Percentiles rank a stretch among this genome's conserved stretches.
These are phyloP conservation scores for Callionymus lyra DNA, from an alignment of 2,113 vertebrate species.

Conservation along the genomic window DNA sequence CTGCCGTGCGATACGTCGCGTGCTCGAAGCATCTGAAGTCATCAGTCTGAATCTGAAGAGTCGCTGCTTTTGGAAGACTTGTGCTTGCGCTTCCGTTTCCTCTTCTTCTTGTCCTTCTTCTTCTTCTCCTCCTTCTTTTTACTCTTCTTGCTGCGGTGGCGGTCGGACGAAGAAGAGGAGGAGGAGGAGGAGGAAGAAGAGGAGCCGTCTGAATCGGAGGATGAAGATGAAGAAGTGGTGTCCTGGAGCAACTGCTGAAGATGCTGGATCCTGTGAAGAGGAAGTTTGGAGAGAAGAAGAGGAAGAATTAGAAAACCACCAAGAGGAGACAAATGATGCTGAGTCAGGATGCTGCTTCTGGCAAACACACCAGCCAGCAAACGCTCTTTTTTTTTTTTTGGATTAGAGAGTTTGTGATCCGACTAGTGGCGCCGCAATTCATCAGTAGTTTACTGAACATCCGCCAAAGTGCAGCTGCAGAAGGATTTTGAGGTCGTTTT, in stretches of 20 bases:
- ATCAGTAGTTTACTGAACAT: too few relatives aligned
- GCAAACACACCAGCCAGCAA: neutral
- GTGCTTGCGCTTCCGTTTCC: constrained; percentile 66
- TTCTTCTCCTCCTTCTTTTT: constrained; percentile 63
- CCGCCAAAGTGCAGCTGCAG: too few relatives aligned
- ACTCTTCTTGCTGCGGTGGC: constrained; percentile 51
- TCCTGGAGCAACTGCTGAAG: constrained; percentile 85
- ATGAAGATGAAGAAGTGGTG: constrained; percentile 75
- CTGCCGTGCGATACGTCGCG: neutral
- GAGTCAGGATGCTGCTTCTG: neutral
- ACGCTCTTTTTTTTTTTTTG: too few relatives aligned
- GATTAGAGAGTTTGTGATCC: too few relatives aligned
- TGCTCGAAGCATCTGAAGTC: neutral
- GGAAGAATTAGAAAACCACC: constrained; percentile 1
- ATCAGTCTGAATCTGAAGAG: constrained; percentile 69
- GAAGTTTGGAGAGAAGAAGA: constrained; percentile 1
- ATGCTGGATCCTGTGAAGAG: constrained; percentile 79
- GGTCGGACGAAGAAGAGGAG: constrained; percentile 59
- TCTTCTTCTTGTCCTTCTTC: constrained; percentile 73
- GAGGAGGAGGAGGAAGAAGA: constrained; percentile 60
- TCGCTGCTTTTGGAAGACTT: constrained; percentile 70
- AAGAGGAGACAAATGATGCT: constrained; percentile 10
- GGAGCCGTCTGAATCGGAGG: constrained; percentile 64
- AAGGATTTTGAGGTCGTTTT: too few relatives aligned
- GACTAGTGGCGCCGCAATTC: too few relatives aligned